Evolutionary conservation across 1,140 invertebrate genomes (phyloP).

Genomic region (Daktulosphaira vitifoliae): DNA sequence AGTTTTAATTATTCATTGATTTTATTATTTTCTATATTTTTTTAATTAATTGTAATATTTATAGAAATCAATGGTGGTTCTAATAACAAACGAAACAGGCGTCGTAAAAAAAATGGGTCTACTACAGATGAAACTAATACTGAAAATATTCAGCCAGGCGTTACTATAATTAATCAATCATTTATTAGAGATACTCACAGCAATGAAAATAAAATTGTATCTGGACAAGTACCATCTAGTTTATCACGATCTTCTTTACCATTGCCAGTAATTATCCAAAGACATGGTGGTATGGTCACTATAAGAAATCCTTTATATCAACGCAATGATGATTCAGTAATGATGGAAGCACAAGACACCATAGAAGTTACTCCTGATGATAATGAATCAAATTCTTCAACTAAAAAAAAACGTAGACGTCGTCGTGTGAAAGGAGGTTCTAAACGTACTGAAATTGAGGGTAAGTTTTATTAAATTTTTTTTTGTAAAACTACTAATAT

Average conservation of each 20-base stretch:
- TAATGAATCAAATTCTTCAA: conserved; percentile 42
- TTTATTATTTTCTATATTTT: too few species aligned
- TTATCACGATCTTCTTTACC: conserved; percentile 6
- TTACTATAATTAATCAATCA: conserved; percentile 22
- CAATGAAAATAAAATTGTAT: conserved; percentile 12
- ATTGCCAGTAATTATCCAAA: conserved; percentile 56
- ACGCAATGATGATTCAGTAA: conserved; percentile 44
- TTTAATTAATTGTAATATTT: too few species aligned
- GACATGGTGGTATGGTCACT: conserved; percentile 68
- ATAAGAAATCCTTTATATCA: conserved; percentile 61
- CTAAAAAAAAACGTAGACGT: conserved; percentile 44
- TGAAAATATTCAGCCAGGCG: conserved; percentile 26
- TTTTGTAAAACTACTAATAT: too few species aligned
- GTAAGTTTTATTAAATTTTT: conserved; percentile 42
- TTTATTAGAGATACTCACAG: not conserved
- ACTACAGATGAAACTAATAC: conserved; percentile 11
- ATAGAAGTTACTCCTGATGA: conserved; percentile 21
- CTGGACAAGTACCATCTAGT: conserved; percentile 21
- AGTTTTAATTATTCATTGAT: too few species aligned
- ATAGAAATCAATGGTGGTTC: conserved; percentile 14
- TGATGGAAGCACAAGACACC: conserved; percentile 37
- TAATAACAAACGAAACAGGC: conserved; percentile 20
- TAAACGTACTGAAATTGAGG: conserved; percentile 51
- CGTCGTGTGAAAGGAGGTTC: conserved; percentile 40
- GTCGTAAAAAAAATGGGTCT: conserved; percentile 16